phyloP scores from a whole-genome alignment of 2,113 vertebrate genomes.

The Ophthalmolycus amberensis region DNA sequence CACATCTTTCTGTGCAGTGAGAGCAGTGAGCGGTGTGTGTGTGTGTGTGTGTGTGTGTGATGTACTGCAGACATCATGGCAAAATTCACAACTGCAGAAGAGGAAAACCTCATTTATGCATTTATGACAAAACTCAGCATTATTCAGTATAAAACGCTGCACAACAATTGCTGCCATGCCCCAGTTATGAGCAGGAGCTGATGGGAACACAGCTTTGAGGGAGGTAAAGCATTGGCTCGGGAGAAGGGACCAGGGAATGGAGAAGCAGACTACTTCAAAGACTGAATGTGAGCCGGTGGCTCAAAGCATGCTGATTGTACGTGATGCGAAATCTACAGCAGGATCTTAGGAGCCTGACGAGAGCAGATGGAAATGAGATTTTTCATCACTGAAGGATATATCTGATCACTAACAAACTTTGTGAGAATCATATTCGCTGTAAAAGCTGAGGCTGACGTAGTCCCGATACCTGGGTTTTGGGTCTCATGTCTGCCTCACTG shows the following conservation, averaged over 20 bases:
- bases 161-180: constrained; percentile 63
- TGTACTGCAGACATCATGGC: not conserved
- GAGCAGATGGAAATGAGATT: constrained; percentile 66
- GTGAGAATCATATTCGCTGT: constrained; percentile 25
- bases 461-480: not conserved
- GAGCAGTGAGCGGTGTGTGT: not conserved
- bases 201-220: constrained; percentile 65
- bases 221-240: constrained; percentile 59
- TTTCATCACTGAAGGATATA: constrained; percentile 55
- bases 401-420: constrained; percentile 54
- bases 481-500: not conserved
- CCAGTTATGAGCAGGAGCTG: constrained; percentile 59
- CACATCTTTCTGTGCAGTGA: constrained; percentile 25
- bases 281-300: constrained; percentile 67
- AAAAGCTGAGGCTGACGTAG: constrained; percentile 8
- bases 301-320: constrained; percentile 66
- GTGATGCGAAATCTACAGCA: constrained; percentile 68
- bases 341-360: constrained; percentile 62
- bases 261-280: constrained; percentile 75
- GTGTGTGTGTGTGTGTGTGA: not conserved
- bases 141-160: constrained; percentile 37
- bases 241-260: constrained; percentile 53
- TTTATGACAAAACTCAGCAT: constrained; percentile 57
- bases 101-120: constrained; percentile 36
- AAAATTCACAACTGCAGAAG: constrained; percentile 34